Conservation (phyloP, 2,113 vertebrate genomes). For the Spermophilus dauricus region DNA sequence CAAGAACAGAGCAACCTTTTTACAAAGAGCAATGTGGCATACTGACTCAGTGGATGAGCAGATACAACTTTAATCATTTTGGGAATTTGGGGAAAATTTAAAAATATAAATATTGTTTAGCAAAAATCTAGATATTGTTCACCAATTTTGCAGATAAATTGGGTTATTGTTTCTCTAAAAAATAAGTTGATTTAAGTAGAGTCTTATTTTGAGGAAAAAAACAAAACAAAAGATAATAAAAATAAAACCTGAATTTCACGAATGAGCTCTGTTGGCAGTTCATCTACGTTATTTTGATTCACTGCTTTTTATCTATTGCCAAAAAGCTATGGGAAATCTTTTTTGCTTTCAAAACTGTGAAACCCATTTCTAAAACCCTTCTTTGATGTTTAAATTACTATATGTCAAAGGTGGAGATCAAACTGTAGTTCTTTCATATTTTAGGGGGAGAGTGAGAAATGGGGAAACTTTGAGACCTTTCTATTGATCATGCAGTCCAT, state of each 20-base stretch:
- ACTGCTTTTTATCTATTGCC: slow-evolving; percentile 68
- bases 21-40: not conserved
- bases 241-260: not conserved
- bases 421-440: slow-evolving; percentile 72
- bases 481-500: slow-evolving; percentile 55
- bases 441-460: slow-evolving; percentile 15
- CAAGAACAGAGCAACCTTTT: not conserved
- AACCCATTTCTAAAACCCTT: slow-evolving; percentile 65
- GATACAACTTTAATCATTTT: not conserved
- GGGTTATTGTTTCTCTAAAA: slow-evolving; percentile 44
- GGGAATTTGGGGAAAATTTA: not conserved
- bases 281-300: slow-evolving; percentile 62
- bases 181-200: slow-evolving; percentile 31
- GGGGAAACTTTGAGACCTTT: slow-evolving; percentile 20
- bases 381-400: slow-evolving; percentile 79
- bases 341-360: slow-evolving; percentile 65
- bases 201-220: slow-evolving; percentile 14
- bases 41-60: not conserved
- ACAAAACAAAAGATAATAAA: too few relatives aligned
- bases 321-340: slow-evolving; percentile 48
- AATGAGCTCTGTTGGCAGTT: not conserved
- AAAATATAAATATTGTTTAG: slow-evolving; percentile 23
- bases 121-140: not conserved
- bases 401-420: slow-evolving; percentile 74
- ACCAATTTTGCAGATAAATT: slow-evolving; percentile 10